Evolutionary conservation across 2,888 invertebrate species (phyloP).

Genomic region (Leucophenga montana): DNA sequence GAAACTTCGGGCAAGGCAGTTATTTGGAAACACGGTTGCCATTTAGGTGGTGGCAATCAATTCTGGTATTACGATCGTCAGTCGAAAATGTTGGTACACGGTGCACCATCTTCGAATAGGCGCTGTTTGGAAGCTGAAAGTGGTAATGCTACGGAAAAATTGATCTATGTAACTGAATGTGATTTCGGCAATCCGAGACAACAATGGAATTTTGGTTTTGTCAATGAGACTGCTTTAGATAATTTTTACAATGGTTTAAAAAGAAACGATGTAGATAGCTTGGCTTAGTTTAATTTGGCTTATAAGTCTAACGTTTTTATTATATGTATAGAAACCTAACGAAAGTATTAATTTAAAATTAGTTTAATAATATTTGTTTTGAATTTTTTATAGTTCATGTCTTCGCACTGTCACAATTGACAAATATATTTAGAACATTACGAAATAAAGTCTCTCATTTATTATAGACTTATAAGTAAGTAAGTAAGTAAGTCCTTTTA

Average conservation of each 20-base stretch:
- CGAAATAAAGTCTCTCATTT: too few species aligned
- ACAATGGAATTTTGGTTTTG: constrained; percentile 66
- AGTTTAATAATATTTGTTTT: too few species aligned
- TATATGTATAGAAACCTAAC: too few species aligned
- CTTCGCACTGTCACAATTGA: too few species aligned
- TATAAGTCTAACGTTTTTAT: too few species aligned
- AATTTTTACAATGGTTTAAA: constrained; percentile 48
- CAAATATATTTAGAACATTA: too few species aligned
- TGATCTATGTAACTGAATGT: constrained; percentile 72
- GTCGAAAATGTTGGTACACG: constrained; percentile 60
- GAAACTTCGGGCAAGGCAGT: too few species aligned
- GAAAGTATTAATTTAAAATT: too few species aligned
- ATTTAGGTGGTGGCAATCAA: constrained; percentile 94
- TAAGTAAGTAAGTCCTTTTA: too few species aligned
- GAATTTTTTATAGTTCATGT: too few species aligned
- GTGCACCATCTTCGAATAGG: constrained; percentile 66
- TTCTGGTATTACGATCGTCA: constrained; percentile 87
- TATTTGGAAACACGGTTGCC: constrained; percentile 75
- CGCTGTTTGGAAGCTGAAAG: constrained; percentile 85
- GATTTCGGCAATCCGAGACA: constrained; percentile 69
- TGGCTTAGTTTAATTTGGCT: too few species aligned
- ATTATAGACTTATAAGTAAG: too few species aligned
- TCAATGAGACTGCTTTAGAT: constrained; percentile 56
- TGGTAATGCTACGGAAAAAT: constrained; percentile 44
- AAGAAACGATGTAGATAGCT: background rate